Percentiles rank a stretch among this genome's conserved stretches.
phyloP scores from a whole-genome alignment of 1,140 invertebrate species.

The Lasaia peninsularis region DNA sequence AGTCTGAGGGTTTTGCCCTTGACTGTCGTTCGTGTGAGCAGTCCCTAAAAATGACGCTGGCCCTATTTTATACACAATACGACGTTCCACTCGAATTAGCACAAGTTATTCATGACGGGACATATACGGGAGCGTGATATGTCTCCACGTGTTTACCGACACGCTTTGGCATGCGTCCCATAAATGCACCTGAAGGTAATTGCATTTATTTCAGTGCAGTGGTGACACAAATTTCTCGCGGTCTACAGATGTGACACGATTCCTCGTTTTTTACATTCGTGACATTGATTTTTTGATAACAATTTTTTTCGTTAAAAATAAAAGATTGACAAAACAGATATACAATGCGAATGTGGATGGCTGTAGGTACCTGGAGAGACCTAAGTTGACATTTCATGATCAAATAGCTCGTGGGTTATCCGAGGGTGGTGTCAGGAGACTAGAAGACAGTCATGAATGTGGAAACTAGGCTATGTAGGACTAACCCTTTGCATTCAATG shows the following conservation, averaged over 20 bases:
- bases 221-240: slow-evolving; percentile 23
- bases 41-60: not conserved
- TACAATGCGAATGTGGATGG: too few species aligned
- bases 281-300: not conserved
- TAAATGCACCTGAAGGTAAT: slow-evolving; percentile 33
- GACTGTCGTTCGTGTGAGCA: too few species aligned
- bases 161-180: slow-evolving; percentile 37
- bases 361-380: too few species aligned
- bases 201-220: slow-evolving; percentile 35
- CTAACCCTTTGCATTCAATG: too few species aligned
- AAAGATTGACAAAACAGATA: too few species aligned
- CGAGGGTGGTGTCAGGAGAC: too few species aligned
- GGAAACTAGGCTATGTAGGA: too few species aligned
- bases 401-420: too few species aligned
- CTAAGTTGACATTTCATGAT: too few species aligned
- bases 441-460: too few species aligned
- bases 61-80: not conserved
- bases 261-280: slow-evolving; percentile 19
- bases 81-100: slow-evolving; percentile 12
- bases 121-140: slow-evolving; percentile 26
- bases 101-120: slow-evolving; percentile 5
- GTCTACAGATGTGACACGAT: slow-evolving; percentile 13
- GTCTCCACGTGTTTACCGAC: slow-evolving; percentile 27
- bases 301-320: too few species aligned
- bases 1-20: too few species aligned